Base-by-base conservation (phyloP, 2,797 vertebrate genomes). In the Adelosebastes latens region DNA sequence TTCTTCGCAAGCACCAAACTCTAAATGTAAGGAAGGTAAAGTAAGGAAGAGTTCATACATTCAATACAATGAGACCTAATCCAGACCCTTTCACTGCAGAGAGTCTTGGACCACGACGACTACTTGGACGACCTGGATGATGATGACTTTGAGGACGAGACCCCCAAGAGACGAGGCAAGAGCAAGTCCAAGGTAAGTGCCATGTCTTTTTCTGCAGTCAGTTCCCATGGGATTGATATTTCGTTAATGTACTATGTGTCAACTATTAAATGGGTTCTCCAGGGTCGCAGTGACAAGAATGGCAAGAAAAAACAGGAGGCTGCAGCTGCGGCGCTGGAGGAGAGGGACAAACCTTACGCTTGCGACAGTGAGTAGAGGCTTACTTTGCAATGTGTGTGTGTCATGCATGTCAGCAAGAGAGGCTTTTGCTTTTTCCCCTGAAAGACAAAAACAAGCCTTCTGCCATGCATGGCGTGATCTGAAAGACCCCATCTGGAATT, bases 81-180 rank as follows among this genome's bases (percentile, higher is more conserved):
- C 46, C 8, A 60, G 16, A 83, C 14, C 18, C 0, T 71, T 3
- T 80, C 60, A 39, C 72, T 65, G 42, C 87, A 99, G 98, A 95
- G 98, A 85, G 98, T 99, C 72, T 92, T 99, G 22, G 98, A 99
- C 77, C 98, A 98, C 0, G 98, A 99, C 1, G 98, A 99, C 89
- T 99, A 98, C 92, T 89, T 99, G 86, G 98, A 99, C 2, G 98
- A 99, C 67, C 81, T 99, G 61, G 98, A 99, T 0, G 98, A 99
- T 0, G 98, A 99, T 71, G 98, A 99, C 85, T 99, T 99, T 72
- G 98, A 99, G 75, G 98, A 99, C 64, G 98, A 99, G 67, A 99
- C 97, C 6, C 98, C 98, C 0, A 99, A 99, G 91, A 95, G 98
- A 60, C 91, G 97, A 59, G 97, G 98, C 84, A 99, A 99, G 88